Evolutionary conservation across 1,140 invertebrate genomes (phyloP), one percentile per base, ranked within the genome.

Genomic region (Drosophila burlai): DNA sequence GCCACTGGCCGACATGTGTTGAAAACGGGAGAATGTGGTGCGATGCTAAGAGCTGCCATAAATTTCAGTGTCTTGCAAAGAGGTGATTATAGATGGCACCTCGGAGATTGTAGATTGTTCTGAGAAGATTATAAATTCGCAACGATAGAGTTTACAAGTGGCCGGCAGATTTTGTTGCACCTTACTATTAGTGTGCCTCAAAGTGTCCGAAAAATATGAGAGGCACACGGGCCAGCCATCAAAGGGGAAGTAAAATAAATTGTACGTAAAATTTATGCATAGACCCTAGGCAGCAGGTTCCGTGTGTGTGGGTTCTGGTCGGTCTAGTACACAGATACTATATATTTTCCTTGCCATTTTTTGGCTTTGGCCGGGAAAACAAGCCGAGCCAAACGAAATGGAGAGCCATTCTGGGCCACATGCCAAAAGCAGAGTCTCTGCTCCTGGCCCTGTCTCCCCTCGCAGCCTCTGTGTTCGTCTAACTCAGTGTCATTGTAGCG

Each of bases 21-120:
- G 55, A 83, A 46, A 76, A 40, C 40, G 16, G 38, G 40, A 64
- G 26, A 18, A 21, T 15, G 40, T 38, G 21, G 21, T 13, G 45
- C 26, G 24, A n/a, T 26, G 50, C 62, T 89, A 78, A 84, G 65
- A 89, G 81, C 73, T 52, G 52, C 57, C 66, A 90, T 90, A 90
- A 84, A 90, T 89, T 79, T 29, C n/a, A 26, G 46, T 31, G 49
- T 31, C 42, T 46, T 58, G 45, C 62, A 69, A 74, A 59, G 67
- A 78, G 63, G 34, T 50, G 55, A 75, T 85, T 73, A 61, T 47
- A 62, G 55, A 73, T 83, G 64, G 38, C 52, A 60, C 60, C 72
- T 58, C 24, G 64, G 34, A 65, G 52, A 76, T 55, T 60, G 31
- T n/a, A 78, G 66, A 60, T 75, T 50, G 45, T 67, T 49, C 21